Percentiles rank a stretch among this genome's conserved stretches.
Evolutionary conservation across 2,113 vertebrate genomes (phyloP).

Genomic region (Speoplatyrhinus poulsoni): DNA sequence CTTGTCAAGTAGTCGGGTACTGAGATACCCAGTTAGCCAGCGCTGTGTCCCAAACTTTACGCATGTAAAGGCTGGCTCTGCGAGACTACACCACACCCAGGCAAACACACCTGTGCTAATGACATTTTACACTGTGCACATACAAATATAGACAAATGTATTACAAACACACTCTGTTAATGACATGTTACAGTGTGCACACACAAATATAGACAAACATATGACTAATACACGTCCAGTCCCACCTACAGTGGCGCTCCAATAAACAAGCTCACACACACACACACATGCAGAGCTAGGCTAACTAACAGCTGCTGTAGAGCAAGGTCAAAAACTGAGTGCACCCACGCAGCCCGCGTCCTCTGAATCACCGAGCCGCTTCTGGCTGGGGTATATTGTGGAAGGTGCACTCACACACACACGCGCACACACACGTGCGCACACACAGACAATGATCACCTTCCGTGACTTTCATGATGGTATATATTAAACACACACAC

Average conservation of each 20-base stretch:
- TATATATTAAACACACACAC: neutral
- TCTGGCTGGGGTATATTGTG: slow-evolving; percentile 46
- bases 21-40: too few species aligned
- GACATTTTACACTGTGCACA: slow-evolving; percentile 11
- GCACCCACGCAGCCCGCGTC: slow-evolving; percentile 54
- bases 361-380: slow-evolving; percentile 63
- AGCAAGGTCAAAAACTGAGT: slow-evolving; percentile 61
- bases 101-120: slow-evolving; percentile 19
- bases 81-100: slow-evolving; percentile 42
- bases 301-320: slow-evolving; percentile 57
- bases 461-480: too few species aligned
- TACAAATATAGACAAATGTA: slow-evolving; percentile 19
- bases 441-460: slow-evolving; percentile 18
- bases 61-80: too few species aligned
- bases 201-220: slow-evolving; percentile 25
- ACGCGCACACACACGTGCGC: slow-evolving; percentile 23
- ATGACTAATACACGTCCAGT: slow-evolving; percentile 29
- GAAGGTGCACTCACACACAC: slow-evolving; percentile 20
- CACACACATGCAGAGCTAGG: slow-evolving; percentile 49
- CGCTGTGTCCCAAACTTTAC: too few species aligned
- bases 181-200: slow-evolving; percentile 9
- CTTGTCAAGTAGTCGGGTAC: too few species aligned
- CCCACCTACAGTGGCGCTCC: slow-evolving; percentile 3
- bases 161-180: slow-evolving; percentile 11
- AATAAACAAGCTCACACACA: slow-evolving; percentile 43